Percentiles rank a stretch among this genome's conserved stretches.
Evolutionary conservation across 2,888 invertebrate species (phyloP).

Genomic region (Eurytoma adleriae): DNA sequence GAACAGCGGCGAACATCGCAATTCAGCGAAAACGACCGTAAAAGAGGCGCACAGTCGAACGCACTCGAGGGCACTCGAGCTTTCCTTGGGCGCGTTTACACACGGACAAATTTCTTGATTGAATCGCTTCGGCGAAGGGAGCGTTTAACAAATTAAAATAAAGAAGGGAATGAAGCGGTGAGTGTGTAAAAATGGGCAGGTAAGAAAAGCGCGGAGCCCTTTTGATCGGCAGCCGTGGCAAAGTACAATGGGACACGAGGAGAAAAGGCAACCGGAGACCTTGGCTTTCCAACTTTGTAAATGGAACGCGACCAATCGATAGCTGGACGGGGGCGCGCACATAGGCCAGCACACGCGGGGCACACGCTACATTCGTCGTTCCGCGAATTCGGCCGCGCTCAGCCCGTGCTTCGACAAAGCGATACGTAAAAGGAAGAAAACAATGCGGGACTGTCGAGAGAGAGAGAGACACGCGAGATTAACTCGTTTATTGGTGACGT

Average conservation of each 20-base stretch:
- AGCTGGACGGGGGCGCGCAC: conserved; percentile 5
- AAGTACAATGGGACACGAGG: neutral
- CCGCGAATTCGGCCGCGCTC: conserved; percentile 34
- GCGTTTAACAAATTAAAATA: neutral
- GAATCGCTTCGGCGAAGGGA: neutral
- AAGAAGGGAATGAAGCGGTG: neutral
- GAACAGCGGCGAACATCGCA: neutral
- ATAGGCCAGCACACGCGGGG: neutral
- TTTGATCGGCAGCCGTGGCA: neutral
- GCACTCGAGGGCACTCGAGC: neutral
- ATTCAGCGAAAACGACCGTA: neutral
- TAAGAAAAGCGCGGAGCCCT: neutral
- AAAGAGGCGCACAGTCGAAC: neutral
- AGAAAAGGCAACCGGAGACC: conserved; percentile 25
- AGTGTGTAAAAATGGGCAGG: neutral
- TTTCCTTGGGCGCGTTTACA: neutral
- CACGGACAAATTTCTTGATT: neutral
- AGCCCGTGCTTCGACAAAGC: neutral
- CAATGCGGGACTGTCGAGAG: neutral
- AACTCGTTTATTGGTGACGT: conserved; percentile 18
- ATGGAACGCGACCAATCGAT: conserved; percentile 57
- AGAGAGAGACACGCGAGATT: conserved; percentile 15
- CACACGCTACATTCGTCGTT: conserved; percentile 11
- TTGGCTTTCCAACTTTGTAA: conserved; percentile 57
- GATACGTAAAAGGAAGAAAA: conserved; percentile 33